Percentiles rank a stretch among this genome's conserved stretches.
phyloP scores from a whole-genome alignment of 2,888 invertebrate species.

The Lasioglossum figueresi region DNA sequence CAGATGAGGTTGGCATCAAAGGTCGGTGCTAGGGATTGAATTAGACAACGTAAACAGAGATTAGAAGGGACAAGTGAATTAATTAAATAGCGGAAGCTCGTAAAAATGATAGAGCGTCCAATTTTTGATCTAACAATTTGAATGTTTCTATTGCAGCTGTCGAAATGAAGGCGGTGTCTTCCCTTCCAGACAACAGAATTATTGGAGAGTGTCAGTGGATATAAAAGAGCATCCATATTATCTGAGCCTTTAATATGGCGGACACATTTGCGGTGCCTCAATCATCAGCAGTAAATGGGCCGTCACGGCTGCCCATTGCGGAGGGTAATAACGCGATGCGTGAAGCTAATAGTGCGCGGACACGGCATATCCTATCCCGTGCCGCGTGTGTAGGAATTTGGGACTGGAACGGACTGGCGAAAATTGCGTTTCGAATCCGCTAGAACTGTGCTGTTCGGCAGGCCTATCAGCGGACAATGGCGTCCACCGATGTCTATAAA shows the following conservation, averaged over 20 bases:
- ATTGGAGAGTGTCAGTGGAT: slow-evolving; percentile 77
- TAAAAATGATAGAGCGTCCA: too few species aligned
- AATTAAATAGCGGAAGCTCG: too few species aligned
- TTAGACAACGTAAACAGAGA: too few species aligned
- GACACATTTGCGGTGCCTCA: slow-evolving; percentile 79
- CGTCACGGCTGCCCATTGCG: slow-evolving; percentile 80
- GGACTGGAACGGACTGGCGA: neutral
- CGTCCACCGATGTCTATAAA: too few species aligned
- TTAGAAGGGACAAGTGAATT: too few species aligned
- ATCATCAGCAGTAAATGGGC: slow-evolving; percentile 77
- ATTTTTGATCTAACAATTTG: too few species aligned
- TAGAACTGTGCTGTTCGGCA: too few species aligned
- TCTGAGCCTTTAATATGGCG: slow-evolving; percentile 70
- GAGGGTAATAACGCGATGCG: slow-evolving; percentile 61
- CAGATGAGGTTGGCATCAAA: too few species aligned
- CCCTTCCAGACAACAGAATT: slow-evolving; percentile 68
- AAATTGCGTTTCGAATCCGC: neutral
- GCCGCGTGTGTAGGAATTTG: neutral
- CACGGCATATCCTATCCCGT: neutral
- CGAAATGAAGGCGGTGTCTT: too few species aligned
- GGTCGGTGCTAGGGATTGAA: too few species aligned
- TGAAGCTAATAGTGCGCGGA: slow-evolving; percentile 25
- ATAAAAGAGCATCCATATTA: slow-evolving; percentile 81
- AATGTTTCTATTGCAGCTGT: too few species aligned
- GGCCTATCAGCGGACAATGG: too few species aligned